Percentiles rank a stretch among this genome's conserved stretches.
Evolutionary conservation across 2,888 invertebrate genomes (phyloP).

Genomic region (Anthophora plumipes): DNA sequence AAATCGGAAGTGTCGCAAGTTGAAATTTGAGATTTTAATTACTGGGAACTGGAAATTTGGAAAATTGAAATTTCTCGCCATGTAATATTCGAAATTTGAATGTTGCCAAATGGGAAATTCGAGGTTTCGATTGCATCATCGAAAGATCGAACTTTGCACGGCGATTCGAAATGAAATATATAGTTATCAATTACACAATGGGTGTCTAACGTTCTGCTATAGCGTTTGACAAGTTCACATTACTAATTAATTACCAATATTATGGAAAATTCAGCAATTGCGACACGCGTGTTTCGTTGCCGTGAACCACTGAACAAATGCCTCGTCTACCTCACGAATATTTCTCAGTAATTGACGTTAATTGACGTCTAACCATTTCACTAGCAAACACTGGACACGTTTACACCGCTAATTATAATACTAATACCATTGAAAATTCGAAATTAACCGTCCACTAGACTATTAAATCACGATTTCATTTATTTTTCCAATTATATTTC

Average conservation of each 20-base stretch:
- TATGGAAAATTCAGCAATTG: slow-evolving; percentile 1
- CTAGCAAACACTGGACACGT: not conserved
- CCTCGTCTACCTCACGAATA: slow-evolving; percentile 3
- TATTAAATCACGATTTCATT: too few relatives aligned
- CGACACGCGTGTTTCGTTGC: not conserved
- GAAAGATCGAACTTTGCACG: not conserved
- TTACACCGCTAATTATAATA: not conserved
- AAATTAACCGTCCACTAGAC: not conserved
- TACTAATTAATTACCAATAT: slow-evolving; percentile 15
- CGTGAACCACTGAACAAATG: not conserved
- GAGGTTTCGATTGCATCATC: not conserved
- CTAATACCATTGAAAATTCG: not conserved
- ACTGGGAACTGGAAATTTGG: too few relatives aligned
- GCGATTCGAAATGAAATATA: not conserved
- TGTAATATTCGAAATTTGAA: not conserved
- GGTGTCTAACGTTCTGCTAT: not conserved
- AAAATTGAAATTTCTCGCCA: too few relatives aligned
- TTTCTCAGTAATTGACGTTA: slow-evolving; percentile 29
- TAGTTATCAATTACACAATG: not conserved
- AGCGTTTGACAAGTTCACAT: slow-evolving; percentile 3
- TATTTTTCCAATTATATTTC: too few relatives aligned
- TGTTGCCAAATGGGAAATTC: not conserved
- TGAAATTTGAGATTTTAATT: too few relatives aligned
- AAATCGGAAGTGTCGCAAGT: too few relatives aligned
- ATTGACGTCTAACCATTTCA: slow-evolving; percentile 14